A percentile compares a stretch with the other conserved stretches of the same genome.
Conservation (phyloP, 1,140 invertebrate genomes). For the Listronotus oregonensis region DNA sequence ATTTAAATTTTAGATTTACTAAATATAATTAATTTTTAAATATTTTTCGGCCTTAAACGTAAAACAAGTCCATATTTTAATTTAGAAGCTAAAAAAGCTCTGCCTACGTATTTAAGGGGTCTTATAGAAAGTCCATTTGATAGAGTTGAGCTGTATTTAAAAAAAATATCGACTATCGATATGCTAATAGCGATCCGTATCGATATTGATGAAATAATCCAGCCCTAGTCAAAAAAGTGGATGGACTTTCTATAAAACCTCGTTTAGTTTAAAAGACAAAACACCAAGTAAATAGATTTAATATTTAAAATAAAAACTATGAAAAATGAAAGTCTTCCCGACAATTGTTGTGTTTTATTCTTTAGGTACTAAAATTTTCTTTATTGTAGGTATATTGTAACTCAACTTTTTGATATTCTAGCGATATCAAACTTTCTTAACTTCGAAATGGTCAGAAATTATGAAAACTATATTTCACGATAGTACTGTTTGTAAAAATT, state of each 20-base stretch:
- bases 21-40: not conserved
- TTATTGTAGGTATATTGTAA: slow-evolving; percentile 3
- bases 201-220: not conserved
- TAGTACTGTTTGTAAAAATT: too few species aligned
- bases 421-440: not conserved
- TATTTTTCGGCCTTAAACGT: not conserved
- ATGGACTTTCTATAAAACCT: not conserved
- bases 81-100: not conserved
- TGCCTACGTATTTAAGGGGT: slow-evolving; percentile 4
- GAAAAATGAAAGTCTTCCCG: slow-evolving; percentile 38
- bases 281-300: slow-evolving; percentile 38
- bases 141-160: too few species aligned
- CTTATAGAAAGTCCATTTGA: too few species aligned
- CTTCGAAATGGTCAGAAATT: too few species aligned
- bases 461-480: too few species aligned
- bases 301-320: slow-evolving; percentile 29
- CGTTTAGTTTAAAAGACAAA: slow-evolving; percentile 23
- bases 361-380: slow-evolving; percentile 22
- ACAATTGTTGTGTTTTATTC: slow-evolving; percentile 36
- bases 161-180: too few species aligned
- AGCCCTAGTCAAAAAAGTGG: not conserved
- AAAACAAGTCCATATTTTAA: slow-evolving; percentile 8
- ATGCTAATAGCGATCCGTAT: too few species aligned
- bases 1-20: not conserved
- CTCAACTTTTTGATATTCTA: slow-evolving; percentile 1